These are phyloP conservation scores for Coreoperca whiteheadi DNA, from an alignment of 2,113 vertebrate species.

Conservation along the genomic window DNA sequence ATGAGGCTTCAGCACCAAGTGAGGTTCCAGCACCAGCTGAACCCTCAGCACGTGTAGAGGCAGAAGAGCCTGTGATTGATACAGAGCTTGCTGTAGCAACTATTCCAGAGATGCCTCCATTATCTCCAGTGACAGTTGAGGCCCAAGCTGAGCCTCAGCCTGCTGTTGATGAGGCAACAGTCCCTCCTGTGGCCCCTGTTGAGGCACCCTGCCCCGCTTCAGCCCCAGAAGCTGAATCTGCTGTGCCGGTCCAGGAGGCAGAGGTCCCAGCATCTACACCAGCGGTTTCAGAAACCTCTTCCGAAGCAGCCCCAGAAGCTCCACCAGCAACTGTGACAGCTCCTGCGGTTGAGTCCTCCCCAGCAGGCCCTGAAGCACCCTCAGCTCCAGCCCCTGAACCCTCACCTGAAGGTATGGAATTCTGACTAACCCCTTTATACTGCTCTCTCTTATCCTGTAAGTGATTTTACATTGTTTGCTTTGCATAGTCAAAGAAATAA, in stretches of 20 bases:
- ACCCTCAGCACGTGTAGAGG: slow-evolving; percentile 3
- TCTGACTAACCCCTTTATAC: neutral
- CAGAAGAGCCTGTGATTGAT: slow-evolving; percentile 44
- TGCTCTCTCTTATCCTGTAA: neutral
- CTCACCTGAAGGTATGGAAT: slow-evolving; percentile 58
- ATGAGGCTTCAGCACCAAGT: neutral
- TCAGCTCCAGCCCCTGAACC: slow-evolving; percentile 27
- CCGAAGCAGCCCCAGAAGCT: slow-evolving; percentile 19
- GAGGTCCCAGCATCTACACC: slow-evolving; percentile 21
- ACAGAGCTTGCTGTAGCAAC: slow-evolving; percentile 67
- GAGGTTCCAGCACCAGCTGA: neutral
- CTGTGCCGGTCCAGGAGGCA: neutral
- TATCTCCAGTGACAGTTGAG: slow-evolving; percentile 20
- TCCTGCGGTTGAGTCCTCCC: slow-evolving; percentile 33
- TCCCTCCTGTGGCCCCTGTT: neutral
- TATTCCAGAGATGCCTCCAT: slow-evolving; percentile 61
- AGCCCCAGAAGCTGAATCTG: neutral
- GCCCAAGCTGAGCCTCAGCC: slow-evolving; percentile 27
- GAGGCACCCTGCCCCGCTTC: neutral
- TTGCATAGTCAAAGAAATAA: neutral
- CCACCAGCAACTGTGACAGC: slow-evolving; percentile 5
- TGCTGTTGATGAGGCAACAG: slow-evolving; percentile 14
- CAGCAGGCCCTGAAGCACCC: slow-evolving; percentile 28
- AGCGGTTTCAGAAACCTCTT: slow-evolving; percentile 1
- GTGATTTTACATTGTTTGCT: neutral